These are phyloP conservation scores for Neodiprion lecontei DNA, from an alignment of 1,140 invertebrate genomes.

Conservation along the genomic window DNA sequence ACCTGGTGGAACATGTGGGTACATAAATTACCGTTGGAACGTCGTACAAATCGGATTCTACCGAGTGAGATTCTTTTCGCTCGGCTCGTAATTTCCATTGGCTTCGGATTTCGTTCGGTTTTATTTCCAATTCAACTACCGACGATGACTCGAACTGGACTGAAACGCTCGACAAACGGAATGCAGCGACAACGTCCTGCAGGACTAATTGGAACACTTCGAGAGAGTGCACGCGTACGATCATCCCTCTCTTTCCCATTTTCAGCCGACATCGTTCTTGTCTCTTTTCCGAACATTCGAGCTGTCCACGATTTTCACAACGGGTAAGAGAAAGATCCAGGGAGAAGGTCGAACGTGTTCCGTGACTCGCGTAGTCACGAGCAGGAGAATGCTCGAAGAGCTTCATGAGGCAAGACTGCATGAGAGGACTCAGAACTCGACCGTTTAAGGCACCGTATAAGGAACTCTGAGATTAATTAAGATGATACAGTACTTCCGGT, in stretches of 20 bases:
- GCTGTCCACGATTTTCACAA: too few relatives aligned
- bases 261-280: too few relatives aligned
- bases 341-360: neutral
- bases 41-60: neutral
- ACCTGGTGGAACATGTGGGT: neutral
- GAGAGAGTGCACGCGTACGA: neutral
- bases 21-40: neutral
- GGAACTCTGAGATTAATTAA: neutral
- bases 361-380: neutral
- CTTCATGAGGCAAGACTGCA: neutral
- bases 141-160: neutral
- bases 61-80: neutral
- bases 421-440: neutral
- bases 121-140: neutral
- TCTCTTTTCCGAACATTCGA: too few relatives aligned
- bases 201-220: neutral
- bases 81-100: neutral
- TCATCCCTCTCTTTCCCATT: neutral
- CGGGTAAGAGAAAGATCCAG: neutral
- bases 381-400: too few relatives aligned
- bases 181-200: neutral
- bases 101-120: neutral
- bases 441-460: constrained; percentile 7
- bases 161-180: neutral
- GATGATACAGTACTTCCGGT: constrained; percentile 4